Conservation (phyloP, 1,140 invertebrate species). For the Tachypleus tridentatus region DNA sequence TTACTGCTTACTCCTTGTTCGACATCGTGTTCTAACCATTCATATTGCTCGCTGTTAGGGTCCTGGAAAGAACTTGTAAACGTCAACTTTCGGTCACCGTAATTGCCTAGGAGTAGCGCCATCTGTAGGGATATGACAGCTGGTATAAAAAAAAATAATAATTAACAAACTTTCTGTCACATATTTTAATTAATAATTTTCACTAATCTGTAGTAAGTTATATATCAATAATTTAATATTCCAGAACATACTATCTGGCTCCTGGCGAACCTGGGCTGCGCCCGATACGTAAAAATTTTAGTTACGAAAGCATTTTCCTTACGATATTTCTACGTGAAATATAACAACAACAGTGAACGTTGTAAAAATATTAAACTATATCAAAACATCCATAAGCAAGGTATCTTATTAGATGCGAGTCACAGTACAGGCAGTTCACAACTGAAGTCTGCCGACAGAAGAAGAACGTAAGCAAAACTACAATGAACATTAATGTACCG, state of each 20-base stretch:
- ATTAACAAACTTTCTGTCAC: not conserved
- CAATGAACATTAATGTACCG: too few relatives aligned
- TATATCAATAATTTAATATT: not conserved
- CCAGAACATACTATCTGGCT: not conserved
- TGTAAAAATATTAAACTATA: too few relatives aligned
- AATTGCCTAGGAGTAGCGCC: constrained; percentile 63
- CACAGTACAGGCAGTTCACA: too few relatives aligned
- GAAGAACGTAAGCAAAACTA: too few relatives aligned
- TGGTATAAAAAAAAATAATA: constrained; percentile 6
- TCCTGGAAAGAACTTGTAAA: constrained; percentile 62
- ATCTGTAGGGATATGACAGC: constrained; percentile 48
- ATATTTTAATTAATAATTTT: not conserved
- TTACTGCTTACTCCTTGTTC: constrained; percentile 53
- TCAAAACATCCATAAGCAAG: too few relatives aligned
- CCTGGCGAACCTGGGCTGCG: not conserved
- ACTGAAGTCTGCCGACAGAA: too few relatives aligned
- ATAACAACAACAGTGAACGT: too few relatives aligned
- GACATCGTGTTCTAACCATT: constrained; percentile 67
- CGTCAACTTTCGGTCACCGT: constrained; percentile 49
- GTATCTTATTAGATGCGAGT: too few relatives aligned
- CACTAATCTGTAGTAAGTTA: not conserved
- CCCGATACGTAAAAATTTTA: not conserved
- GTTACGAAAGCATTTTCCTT: not conserved
- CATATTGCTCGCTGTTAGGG: constrained; percentile 62
- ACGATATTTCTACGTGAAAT: too few relatives aligned